These are phyloP conservation scores for Onychomys leucogaster DNA, from an alignment of 2,797 vertebrate species.

Conservation along the genomic window DNA sequence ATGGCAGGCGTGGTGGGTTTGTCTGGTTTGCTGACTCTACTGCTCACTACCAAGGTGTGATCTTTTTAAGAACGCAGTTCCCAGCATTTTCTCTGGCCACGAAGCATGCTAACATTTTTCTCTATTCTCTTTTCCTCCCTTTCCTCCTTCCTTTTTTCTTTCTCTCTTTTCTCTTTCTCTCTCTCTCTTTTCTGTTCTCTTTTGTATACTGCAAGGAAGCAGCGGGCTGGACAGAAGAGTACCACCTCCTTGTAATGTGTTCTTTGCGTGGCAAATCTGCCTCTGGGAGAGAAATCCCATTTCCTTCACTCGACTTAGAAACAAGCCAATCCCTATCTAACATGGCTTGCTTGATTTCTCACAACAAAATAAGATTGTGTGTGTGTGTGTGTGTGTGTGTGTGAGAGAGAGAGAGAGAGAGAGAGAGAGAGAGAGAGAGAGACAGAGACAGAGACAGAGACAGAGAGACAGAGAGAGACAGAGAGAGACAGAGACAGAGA, in stretches of 20 bases:
- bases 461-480: too few species aligned
- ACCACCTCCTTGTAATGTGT: background rate
- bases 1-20: background rate
- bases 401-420: background rate
- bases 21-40: background rate
- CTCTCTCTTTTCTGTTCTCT: background rate
- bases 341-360: background rate
- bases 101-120: background rate
- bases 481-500: background rate
- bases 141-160: background rate
- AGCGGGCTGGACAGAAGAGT: background rate
- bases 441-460: too few species aligned
- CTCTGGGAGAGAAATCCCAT: rapidly evolving
- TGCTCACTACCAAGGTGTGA: background rate
- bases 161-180: background rate
- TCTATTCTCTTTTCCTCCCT: too few species aligned
- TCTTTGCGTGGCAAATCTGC: background rate
- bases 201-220: background rate
- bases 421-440: too few species aligned
- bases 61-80: background rate
- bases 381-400: too few species aligned
- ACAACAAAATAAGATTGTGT: too few species aligned
- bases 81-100: background rate
- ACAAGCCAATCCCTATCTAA: rapidly evolving
- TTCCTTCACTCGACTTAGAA: background rate